A percentile compares a stretch with the other conserved stretches of the same genome.
These are phyloP conservation scores for Drosophila triauraria DNA, from an alignment of 1,140 invertebrate species.

Conservation along the genomic window DNA sequence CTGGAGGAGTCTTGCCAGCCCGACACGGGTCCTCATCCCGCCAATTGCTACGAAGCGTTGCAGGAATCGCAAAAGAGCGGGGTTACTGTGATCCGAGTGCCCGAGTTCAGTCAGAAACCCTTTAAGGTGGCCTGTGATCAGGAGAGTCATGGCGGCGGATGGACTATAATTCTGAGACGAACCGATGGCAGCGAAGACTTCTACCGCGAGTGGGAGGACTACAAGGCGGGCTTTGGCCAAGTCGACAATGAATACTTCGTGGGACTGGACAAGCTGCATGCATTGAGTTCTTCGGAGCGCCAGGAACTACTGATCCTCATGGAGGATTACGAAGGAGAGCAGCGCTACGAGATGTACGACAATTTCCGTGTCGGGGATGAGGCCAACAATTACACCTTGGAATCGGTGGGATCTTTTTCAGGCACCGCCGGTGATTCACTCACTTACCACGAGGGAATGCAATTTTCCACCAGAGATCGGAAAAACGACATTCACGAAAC, in stretches of 20 bases:
- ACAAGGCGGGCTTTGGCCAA: not conserved
- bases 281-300: not conserved
- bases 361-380: not conserved
- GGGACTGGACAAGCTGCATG: not conserved
- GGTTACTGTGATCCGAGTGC: constrained; percentile 1
- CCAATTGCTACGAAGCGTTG: constrained; percentile 3
- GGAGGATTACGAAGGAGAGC: not conserved
- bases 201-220: not conserved
- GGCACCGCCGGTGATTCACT: not conserved
- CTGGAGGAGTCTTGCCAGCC: not conserved
- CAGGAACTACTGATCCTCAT: not conserved
- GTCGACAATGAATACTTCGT: not conserved
- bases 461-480: not conserved
- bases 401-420: not conserved
- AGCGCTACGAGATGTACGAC: not conserved
- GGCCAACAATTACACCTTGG: not conserved
- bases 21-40: not conserved
- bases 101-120: not conserved
- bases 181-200: constrained; percentile 8
- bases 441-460: not conserved
- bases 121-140: constrained; percentile 8
- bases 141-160: constrained; percentile 1
- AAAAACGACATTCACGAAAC: not conserved
- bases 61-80: not conserved
- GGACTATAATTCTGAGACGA: constrained; percentile 1